phyloP scores from a whole-genome alignment of 2,113 vertebrate species.

The Corydoras sp. region DNA sequence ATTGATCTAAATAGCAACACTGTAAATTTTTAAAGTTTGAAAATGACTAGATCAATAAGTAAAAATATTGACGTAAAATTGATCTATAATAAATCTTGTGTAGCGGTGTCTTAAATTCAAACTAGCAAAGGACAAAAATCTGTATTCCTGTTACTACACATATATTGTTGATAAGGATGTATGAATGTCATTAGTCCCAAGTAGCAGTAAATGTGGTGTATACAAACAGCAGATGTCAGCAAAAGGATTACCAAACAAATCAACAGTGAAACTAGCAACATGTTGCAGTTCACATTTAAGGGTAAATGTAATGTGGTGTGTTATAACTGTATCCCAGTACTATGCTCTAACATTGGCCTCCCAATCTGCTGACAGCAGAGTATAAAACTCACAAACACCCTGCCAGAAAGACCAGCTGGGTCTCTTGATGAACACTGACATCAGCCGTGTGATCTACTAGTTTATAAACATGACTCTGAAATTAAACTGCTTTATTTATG shows the following conservation, averaged over 20 bases:
- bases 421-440: conserved; percentile 20
- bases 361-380: conserved; percentile 30
- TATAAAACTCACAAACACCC: conserved; percentile 17
- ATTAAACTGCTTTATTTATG: conserved; percentile 29
- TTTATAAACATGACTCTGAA: conserved; percentile 34
- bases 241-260: neutral
- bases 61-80: too few species aligned
- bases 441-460: conserved; percentile 29
- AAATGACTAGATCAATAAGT: too few species aligned
- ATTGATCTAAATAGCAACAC: too few species aligned
- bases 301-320: neutral
- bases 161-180: too few species aligned
- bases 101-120: too few species aligned
- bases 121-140: too few species aligned
- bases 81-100: too few species aligned
- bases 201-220: too few species aligned
- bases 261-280: neutral
- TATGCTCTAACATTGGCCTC: conserved; percentile 11
- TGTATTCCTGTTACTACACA: too few species aligned
- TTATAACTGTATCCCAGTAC: conserved; percentile 20
- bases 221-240: too few species aligned
- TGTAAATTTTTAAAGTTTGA: too few species aligned
- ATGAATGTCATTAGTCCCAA: too few species aligned
- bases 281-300: neutral
- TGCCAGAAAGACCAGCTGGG: conserved; percentile 27